Base-by-base conservation (phyloP, 2,797 vertebrate species). In the Podargus strigoides region DNA sequence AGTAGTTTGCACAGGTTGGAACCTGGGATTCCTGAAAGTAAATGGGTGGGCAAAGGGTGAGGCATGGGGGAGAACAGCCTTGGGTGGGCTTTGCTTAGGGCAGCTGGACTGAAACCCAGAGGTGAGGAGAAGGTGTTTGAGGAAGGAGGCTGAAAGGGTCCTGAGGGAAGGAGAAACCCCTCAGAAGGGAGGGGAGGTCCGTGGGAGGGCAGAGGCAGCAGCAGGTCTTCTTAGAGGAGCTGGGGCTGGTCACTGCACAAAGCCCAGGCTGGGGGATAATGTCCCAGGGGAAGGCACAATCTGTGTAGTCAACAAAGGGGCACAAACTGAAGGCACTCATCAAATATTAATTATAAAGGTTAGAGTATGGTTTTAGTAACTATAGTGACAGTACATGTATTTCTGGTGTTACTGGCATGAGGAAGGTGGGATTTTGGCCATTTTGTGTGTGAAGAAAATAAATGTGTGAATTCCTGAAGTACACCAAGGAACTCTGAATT, bases 251-350 rank as follows among this genome's bases (percentile, higher is more conserved):
- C 9, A 21, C 28, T 3, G 34, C 12, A 2, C 42, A 27, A 20
- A 47, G 16, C 22, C n/a, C 60, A 0, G 0, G 0, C 42, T 24
- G 56, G 16, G 58, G 36, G 24, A 8, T 37, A 14, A 4, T 10
- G n/a, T 34, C 32, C 6, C 18, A 2, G 7, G 27, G n/a, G 8
- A 36, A 56, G 49, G 37, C 55, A 22, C 13, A 39, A 12, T 22
- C 23, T 6, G 7, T 12, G 19, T 16, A 26, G 8, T 28, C 44
- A 46, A 28, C 28, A 34, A 27, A 28, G 24, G 10, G 8, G 8
- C 7, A 17, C 26, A 23, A 39, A 17, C 44, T 14, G 7, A 46
- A 62, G 41, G 26, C 7, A 7, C 24, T 75, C 23, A 1, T 47
- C 77, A 28, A 17, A 0, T 21, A 8, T 7, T 8, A 34, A 26